These are phyloP conservation scores for Drosophila melanocephala DNA, from an alignment of 2,888 invertebrate species.

Conservation along the genomic window DNA sequence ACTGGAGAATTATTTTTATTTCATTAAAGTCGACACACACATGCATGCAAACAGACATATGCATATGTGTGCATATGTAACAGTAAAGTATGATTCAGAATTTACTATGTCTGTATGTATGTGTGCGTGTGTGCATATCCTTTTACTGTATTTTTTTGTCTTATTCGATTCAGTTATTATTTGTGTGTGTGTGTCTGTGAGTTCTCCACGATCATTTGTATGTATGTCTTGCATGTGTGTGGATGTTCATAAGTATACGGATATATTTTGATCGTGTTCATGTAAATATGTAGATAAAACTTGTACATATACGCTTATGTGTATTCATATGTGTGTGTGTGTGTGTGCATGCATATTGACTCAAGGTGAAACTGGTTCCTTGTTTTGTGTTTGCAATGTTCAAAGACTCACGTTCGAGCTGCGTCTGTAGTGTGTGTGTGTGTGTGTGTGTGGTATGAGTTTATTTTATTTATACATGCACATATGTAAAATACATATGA, in stretches of 20 bases:
- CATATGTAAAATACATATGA: conserved; percentile 15
- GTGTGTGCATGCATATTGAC: conserved; percentile 44
- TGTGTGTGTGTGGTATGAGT: conserved; percentile 59
- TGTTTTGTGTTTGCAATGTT: conserved; percentile 76
- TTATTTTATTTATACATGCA: conserved; percentile 50
- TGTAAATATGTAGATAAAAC: conserved; percentile 16
- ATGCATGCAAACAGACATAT: neutral
- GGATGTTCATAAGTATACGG: conserved; percentile 8
- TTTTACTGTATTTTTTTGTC: conserved; percentile 10
- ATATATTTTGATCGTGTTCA: conserved; percentile 38
- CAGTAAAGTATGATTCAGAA: conserved; percentile 11
- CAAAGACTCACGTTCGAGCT: conserved; percentile 78
- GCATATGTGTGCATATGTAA: neutral
- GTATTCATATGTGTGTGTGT: conserved; percentile 17
- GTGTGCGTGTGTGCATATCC: conserved; percentile 13
- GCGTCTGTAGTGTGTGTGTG: conserved; percentile 48
- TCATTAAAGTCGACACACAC: conserved; percentile 16
- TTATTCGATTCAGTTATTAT: conserved; percentile 11
- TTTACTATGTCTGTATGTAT: conserved; percentile 8
- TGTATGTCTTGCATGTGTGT: conserved; percentile 9
- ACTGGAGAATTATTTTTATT: conserved; percentile 76
- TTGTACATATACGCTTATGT: conserved; percentile 12
- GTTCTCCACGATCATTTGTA: conserved; percentile 5
- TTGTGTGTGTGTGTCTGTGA: conserved; percentile 5
- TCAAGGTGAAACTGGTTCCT: conserved; percentile 81